Base-by-base conservation (phyloP, 2,797 vertebrate species). In the Tokudaia muenninki region DNA sequence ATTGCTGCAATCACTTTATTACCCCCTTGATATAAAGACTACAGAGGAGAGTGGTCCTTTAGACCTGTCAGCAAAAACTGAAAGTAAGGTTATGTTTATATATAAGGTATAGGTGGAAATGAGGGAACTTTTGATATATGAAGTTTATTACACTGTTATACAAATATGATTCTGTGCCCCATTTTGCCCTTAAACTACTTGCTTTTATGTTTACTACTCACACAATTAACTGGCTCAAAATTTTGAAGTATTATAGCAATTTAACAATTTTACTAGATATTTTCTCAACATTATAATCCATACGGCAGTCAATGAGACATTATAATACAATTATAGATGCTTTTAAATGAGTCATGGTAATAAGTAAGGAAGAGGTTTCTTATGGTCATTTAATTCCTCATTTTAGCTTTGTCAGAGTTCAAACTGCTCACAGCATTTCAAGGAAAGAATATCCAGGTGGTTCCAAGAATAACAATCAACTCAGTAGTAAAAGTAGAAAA, bases 1-100 rank as follows among this genome's bases (percentile, higher is more conserved):
- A 97, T 80, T 44, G 84, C 78, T 63, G 94, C 29, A 83, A 97
- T 98, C 94, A 97, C 97, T 98, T 98, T 98, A 98, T 98, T 98
- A 97, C 90, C 94, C 96, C 94, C 89, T 94, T 97, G 97, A 98
- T 98, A 97, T 97, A 96, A 98, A 98, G 98, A 93, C 11, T 44
- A 37, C 0, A 96, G 79, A 92, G 83, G 41, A 95, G 55, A 50
- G 86, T 19, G 52, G 67, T 86, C 57, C 92, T 98, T 97, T 26
- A 97, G 92, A 94, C 82, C 2, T 92, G 96, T 98, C 98, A 98
- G 97, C 96, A 98, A 72, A 98, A 98, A 95, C 26, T 0, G 1
- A 97, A 98, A 97, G 97, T 72, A 98, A 97, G 67, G 70, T 96
- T 96, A 96, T 90, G 24, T 78, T 97, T 44, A 65, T 86, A 91